Conservation (phyloP, 1,140 invertebrate genomes). For the Drosophila funebris region DNA sequence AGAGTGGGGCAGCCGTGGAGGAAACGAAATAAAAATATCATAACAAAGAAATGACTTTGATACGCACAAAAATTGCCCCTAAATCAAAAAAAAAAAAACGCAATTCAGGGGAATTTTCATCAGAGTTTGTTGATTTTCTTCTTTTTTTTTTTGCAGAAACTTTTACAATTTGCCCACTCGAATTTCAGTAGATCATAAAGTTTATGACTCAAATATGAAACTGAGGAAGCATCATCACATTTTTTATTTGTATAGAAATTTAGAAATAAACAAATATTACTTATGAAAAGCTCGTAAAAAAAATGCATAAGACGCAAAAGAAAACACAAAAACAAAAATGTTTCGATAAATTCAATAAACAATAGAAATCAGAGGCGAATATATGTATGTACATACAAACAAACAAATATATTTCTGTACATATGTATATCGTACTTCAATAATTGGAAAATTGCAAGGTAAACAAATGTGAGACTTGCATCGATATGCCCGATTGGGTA, state of each 20-base stretch:
- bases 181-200: slow-evolving; percentile 31
- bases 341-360: no score
- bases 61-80: slow-evolving; percentile 16
- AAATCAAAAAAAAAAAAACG: slow-evolving; percentile 8
- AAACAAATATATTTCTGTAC: not conserved
- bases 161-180: slow-evolving; percentile 14
- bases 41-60: not conserved
- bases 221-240: not conserved
- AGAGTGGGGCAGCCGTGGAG: not conserved
- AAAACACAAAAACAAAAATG: not conserved
- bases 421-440: not conserved
- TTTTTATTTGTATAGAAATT: not conserved
- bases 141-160: slow-evolving; percentile 3
- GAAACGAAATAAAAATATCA: slow-evolving; percentile 11
- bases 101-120: slow-evolving; percentile 15
- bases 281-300: slow-evolving; percentile 1
- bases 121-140: not conserved
- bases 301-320: slow-evolving; percentile 10
- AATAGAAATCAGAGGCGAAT: no score
- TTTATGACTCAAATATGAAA: slow-evolving; percentile 21
- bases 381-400: not conserved
- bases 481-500: not conserved
- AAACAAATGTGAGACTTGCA: not conserved
- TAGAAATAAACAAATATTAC: slow-evolving; percentile 19
- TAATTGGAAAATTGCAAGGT: not conserved